phyloP scores from a whole-genome alignment of 1,140 invertebrate species.

The Ceratina australensis region DNA sequence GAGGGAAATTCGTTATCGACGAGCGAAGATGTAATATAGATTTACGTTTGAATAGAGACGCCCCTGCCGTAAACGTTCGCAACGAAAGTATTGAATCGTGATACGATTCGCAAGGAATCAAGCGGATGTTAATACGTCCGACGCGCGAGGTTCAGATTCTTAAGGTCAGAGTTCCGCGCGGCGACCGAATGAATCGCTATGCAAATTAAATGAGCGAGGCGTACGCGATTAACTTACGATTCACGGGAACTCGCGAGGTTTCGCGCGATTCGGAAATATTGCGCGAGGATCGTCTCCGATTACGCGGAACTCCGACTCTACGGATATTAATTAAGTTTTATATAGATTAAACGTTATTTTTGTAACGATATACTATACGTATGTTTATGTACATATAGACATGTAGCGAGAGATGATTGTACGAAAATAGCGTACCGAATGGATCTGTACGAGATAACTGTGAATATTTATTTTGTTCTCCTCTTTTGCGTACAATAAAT shows the following conservation, averaged over 20 bases:
- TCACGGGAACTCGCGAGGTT: neutral
- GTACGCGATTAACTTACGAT: neutral
- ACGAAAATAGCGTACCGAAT: neutral
- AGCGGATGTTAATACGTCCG: conserved; percentile 8
- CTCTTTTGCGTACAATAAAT: conserved; percentile 26
- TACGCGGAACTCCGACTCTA: neutral
- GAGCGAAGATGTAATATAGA: too few relatives aligned
- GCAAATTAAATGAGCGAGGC: neutral
- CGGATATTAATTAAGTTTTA: conserved; percentile 25
- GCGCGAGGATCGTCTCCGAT: neutral
- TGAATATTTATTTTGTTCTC: conserved; percentile 42
- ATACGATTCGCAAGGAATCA: conserved; percentile 23
- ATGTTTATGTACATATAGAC: neutral
- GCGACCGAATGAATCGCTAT: neutral
- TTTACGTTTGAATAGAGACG: neutral
- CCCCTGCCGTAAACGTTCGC: neutral
- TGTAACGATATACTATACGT: conserved; percentile 4
- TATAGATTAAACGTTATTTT: conserved; percentile 35
- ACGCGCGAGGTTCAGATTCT: neutral
- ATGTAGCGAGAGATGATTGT: neutral
- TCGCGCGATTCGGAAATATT: too few relatives aligned
- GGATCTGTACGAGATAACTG: conserved; percentile 22
- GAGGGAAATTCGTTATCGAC: neutral
- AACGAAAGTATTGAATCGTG: conserved; percentile 44
- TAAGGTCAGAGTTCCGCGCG: conserved; percentile 16